phyloP scores from a whole-genome alignment of 2,888 invertebrate genomes.

The Ochropleura plecta region DNA sequence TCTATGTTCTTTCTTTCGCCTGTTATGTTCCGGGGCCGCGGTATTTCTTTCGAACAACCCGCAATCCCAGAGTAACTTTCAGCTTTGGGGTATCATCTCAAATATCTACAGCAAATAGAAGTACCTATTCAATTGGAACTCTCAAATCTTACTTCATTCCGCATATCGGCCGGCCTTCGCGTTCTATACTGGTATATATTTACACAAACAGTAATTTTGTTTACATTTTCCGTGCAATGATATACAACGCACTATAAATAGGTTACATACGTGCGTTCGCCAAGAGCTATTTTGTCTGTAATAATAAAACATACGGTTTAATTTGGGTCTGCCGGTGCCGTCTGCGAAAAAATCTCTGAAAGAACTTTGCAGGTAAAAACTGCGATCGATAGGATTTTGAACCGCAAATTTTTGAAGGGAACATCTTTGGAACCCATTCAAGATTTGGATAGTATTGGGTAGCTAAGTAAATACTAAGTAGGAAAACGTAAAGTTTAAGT shows the following conservation, averaged over 20 bases:
- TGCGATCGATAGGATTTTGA: neutral
- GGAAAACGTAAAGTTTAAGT: no score
- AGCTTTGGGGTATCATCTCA: neutral
- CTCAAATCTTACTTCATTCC: conserved; percentile 55
- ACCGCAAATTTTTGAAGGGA: neutral
- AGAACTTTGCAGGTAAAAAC: conserved; percentile 5
- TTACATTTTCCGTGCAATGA: conserved; percentile 80
- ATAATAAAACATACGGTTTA: conserved; percentile 69
- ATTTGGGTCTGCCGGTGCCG: conserved; percentile 54
- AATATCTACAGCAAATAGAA: neutral
- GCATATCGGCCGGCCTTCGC: conserved; percentile 60
- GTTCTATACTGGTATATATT: conserved; percentile 70
- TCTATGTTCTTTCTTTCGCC: no score
- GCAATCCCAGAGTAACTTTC: neutral
- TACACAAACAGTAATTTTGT: conserved; percentile 81
- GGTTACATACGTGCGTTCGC: conserved; percentile 68
- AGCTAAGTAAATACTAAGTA: neutral
- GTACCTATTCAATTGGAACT: conserved; percentile 21
- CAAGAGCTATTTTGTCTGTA: conserved; percentile 71
- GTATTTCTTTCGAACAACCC: no score
- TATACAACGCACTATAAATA: conserved; percentile 78
- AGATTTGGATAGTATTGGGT: no score
- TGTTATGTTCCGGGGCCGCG: no score
- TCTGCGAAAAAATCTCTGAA: conserved; percentile 22
- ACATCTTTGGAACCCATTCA: neutral